phyloP scores from a whole-genome alignment of 2,797 vertebrate species.

The Sebastes flavidus region DNA sequence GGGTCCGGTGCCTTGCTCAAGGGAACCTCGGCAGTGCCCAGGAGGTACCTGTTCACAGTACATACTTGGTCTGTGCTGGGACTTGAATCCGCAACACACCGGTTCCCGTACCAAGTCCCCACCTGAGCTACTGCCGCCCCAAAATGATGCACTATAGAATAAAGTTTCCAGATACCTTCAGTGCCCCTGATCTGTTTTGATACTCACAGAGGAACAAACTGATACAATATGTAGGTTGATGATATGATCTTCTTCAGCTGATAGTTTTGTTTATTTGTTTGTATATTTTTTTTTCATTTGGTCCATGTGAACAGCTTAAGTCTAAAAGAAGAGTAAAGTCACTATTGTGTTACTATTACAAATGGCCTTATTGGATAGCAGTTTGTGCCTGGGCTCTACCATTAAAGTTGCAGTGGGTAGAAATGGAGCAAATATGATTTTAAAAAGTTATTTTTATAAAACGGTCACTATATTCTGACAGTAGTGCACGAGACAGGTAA shows the following conservation, averaged over 20 bases:
- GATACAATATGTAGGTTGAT: not conserved
- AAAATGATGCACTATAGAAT: not conserved
- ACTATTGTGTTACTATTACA: not conserved
- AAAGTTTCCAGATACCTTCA: not conserved
- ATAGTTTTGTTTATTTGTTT: not conserved
- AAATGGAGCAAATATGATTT: too few species aligned
- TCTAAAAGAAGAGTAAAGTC: not conserved
- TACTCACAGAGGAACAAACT: not conserved
- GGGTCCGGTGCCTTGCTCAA: not conserved
- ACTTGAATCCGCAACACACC: too few species aligned
- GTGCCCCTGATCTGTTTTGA: not conserved
- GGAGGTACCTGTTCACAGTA: too few species aligned
- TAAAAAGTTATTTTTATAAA: too few species aligned
- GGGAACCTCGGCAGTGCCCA: too few species aligned
- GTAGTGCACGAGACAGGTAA: too few species aligned
- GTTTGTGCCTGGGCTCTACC: too few species aligned
- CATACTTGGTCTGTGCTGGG: too few species aligned
- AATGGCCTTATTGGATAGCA: not conserved
- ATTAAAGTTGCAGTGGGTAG: too few species aligned
- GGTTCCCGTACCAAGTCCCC: too few species aligned
- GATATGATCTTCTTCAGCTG: not conserved
- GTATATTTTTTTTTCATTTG: not conserved
- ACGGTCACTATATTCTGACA: too few species aligned
- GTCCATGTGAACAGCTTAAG: not conserved
- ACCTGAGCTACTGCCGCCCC: too few species aligned